Evolutionary conservation across 2,888 invertebrate species (phyloP).

Genomic region (Lasioglossum figueresi): DNA sequence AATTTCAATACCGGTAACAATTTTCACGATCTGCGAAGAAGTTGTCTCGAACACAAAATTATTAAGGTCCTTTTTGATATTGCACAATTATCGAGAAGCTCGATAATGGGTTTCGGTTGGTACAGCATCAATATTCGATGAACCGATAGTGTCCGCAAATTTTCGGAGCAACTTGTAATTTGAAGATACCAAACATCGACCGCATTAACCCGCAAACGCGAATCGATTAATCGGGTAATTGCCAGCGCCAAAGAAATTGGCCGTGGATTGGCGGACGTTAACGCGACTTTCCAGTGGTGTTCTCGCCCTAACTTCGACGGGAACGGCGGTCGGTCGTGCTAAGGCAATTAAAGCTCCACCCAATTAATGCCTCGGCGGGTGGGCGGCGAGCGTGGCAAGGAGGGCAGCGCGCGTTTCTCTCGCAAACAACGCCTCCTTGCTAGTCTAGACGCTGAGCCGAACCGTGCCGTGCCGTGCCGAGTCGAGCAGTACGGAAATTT

Average conservation of each 20-base stretch:
- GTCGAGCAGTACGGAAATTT: slow-evolving; percentile 48
- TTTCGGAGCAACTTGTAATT: background rate
- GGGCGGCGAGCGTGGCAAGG: slow-evolving; percentile 55
- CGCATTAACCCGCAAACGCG: background rate
- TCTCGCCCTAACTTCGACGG: slow-evolving; percentile 74
- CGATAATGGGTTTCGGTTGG: background rate
- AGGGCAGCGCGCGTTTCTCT: slow-evolving; percentile 39
- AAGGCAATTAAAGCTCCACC: slow-evolving; percentile 81
- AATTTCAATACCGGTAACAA: background rate
- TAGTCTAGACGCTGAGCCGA: slow-evolving; percentile 29
- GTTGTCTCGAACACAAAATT: background rate
- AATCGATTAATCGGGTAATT: slow-evolving; percentile 39
- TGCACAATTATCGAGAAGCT: background rate
- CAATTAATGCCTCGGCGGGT: slow-evolving; percentile 77
- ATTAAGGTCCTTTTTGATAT: background rate
- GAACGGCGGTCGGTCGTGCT: slow-evolving; percentile 80
- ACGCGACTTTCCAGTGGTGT: slow-evolving; percentile 49
- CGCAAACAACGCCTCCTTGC: slow-evolving; percentile 60
- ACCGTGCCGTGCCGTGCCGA: background rate
- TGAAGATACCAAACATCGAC: background rate
- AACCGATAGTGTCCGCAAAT: background rate
- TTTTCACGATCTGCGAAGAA: background rate
- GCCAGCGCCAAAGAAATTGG: slow-evolving; percentile 50
- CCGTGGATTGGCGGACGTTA: slow-evolving; percentile 39
- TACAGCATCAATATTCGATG: background rate